Evolutionary conservation across 2,888 invertebrate genomes (phyloP).

Genomic region (Rhagonycha fulva): DNA sequence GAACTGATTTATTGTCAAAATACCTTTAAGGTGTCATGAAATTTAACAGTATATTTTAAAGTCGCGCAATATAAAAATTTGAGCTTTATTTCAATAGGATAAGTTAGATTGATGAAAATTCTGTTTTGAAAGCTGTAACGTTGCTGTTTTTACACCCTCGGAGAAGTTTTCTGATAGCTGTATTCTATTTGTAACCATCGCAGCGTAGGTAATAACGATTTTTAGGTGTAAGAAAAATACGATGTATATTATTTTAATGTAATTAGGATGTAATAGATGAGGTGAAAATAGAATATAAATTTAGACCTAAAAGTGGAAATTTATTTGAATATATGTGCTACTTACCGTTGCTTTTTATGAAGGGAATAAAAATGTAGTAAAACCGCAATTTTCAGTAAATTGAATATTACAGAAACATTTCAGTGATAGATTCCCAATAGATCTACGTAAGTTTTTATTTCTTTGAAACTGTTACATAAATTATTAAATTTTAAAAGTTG

Average conservation of each 20-base stretch:
- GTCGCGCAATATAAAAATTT: not conserved
- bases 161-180: not conserved
- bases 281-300: not conserved
- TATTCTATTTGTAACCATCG: not conserved
- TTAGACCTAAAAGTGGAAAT: slow-evolving; percentile 4
- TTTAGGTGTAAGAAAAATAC: not conserved
- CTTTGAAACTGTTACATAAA: not conserved
- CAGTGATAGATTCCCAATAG: slow-evolving; percentile 10
- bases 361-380: slow-evolving; percentile 18
- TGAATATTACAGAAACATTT: slow-evolving; percentile 23
- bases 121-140: not conserved
- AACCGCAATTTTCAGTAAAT: slow-evolving; percentile 23
- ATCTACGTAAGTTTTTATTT: slow-evolving; percentile 2
- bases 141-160: not conserved
- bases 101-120: not conserved
- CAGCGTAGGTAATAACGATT: not conserved
- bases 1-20: slow-evolving; percentile 1
- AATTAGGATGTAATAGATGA: not conserved
- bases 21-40: not conserved
- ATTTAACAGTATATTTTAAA: not conserved
- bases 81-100: not conserved
- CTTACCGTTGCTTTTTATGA: slow-evolving; percentile 25
- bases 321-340: slow-evolving; percentile 22
- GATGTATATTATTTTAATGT: not conserved
- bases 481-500: not conserved